phyloP scores from a whole-genome alignment of 2,888 invertebrate species.

The Maniola hyperantus region DNA sequence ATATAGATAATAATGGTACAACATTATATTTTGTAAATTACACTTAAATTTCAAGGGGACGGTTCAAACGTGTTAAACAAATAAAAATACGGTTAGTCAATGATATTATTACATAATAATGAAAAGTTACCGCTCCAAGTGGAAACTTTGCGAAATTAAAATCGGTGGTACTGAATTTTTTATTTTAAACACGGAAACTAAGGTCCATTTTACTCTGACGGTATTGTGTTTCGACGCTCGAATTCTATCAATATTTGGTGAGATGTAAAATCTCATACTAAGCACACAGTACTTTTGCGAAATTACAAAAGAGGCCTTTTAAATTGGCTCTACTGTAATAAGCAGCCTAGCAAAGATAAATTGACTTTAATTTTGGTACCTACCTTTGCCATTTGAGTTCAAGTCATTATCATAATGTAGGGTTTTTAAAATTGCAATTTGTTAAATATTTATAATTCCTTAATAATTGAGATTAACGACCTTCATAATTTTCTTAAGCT shows the following conservation, averaged over 20 bases:
- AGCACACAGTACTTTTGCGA: too few relatives aligned
- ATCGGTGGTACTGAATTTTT: too few relatives aligned
- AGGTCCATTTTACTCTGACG: too few relatives aligned
- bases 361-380: not conserved
- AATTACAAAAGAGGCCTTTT: too few relatives aligned
- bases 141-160: too few relatives aligned
- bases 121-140: too few relatives aligned
- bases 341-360: not conserved
- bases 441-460: slow-evolving; percentile 1
- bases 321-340: too few relatives aligned
- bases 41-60: slow-evolving; percentile 74
- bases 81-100: slow-evolving; percentile 35
- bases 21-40: slow-evolving; percentile 51
- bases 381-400: not conserved
- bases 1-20: slow-evolving; percentile 24
- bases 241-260: too few relatives aligned
- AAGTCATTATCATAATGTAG: not conserved
- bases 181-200: too few relatives aligned
- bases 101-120: too few relatives aligned
- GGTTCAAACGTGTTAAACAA: slow-evolving; percentile 67
- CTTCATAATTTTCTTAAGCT: not conserved
- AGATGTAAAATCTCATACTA: too few relatives aligned
- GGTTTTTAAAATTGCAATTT: not conserved
- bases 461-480: slow-evolving; percentile 4
- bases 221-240: too few relatives aligned